These are phyloP conservation scores for Spea hammondii DNA, from an alignment of 2,797 vertebrate species.

Conservation along the genomic window DNA sequence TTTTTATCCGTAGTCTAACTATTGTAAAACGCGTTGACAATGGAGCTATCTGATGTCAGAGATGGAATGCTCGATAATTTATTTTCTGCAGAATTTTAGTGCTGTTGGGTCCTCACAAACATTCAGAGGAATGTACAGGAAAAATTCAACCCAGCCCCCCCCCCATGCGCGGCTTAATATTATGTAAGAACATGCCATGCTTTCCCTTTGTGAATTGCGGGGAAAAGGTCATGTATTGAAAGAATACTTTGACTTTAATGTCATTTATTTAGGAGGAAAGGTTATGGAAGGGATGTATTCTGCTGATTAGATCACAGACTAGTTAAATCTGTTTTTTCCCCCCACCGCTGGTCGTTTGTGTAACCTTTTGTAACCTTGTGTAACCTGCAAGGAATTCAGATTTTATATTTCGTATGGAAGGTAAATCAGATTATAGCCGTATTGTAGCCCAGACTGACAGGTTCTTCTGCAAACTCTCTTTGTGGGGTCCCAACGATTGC, in stretches of 20 bases:
- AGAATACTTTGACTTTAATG: constrained; percentile 45
- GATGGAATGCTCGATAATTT: constrained; percentile 13
- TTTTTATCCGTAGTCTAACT: neutral
- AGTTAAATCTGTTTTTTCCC: constrained; percentile 21
- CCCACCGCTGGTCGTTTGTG: constrained; percentile 28
- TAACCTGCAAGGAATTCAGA: constrained; percentile 6
- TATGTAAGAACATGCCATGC: constrained; percentile 48
- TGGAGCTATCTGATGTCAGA: neutral
- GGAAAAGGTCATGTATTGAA: constrained; percentile 50
- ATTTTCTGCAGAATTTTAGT: neutral
- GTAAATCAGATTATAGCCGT: neutral
- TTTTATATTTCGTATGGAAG: neutral
- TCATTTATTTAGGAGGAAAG: constrained; percentile 53
- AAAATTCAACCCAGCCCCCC: neutral
- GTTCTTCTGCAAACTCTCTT: too few species aligned
- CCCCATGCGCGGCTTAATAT: constrained; percentile 31
- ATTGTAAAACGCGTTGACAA: neutral
- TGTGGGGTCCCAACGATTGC: too few species aligned
- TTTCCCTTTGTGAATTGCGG: constrained; percentile 46
- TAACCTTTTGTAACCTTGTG: constrained; percentile 9
- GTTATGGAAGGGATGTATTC: constrained; percentile 48
- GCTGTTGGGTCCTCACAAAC: constrained; percentile 2
- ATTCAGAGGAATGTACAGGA: constrained; percentile 40
- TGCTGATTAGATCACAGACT: constrained; percentile 47
- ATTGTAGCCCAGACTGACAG: too few species aligned